These are phyloP conservation scores for Caerostris darwini DNA, from an alignment of 1,140 invertebrate species.

Conservation along the genomic window DNA sequence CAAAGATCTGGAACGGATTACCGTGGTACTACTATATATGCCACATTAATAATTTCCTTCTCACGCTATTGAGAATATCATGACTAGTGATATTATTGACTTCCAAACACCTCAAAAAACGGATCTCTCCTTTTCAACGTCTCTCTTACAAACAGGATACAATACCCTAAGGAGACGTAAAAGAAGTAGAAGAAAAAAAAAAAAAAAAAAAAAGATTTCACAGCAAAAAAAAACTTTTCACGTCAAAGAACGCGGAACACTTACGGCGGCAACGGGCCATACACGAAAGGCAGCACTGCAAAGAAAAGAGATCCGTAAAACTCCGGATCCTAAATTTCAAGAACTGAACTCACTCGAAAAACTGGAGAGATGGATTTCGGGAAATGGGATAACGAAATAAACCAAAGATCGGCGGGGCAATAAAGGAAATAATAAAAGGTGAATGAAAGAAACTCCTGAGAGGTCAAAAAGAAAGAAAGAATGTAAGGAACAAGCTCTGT, in stretches of 20 bases:
- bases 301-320: background rate
- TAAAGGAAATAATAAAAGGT: slow-evolving; percentile 61
- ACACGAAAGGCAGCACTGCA: background rate
- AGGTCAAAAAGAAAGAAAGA: background rate
- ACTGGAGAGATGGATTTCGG: background rate
- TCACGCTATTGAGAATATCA: no score
- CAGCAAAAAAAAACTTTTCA: background rate
- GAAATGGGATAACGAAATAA: background rate
- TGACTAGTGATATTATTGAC: background rate
- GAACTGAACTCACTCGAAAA: background rate
- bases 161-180: background rate
- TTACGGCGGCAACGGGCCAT: background rate
- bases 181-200: background rate
- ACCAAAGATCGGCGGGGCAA: background rate
- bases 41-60: no score
- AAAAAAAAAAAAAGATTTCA: background rate
- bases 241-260: background rate
- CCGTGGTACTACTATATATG: no score
- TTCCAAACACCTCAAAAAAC: background rate
- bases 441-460: background rate
- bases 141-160: background rate
- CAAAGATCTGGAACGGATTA: no score
- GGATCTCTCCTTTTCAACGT: background rate
- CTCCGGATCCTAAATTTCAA: background rate
- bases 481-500: background rate